phyloP scores from a whole-genome alignment of 2,113 vertebrate genomes.

The Natator depressus region DNA sequence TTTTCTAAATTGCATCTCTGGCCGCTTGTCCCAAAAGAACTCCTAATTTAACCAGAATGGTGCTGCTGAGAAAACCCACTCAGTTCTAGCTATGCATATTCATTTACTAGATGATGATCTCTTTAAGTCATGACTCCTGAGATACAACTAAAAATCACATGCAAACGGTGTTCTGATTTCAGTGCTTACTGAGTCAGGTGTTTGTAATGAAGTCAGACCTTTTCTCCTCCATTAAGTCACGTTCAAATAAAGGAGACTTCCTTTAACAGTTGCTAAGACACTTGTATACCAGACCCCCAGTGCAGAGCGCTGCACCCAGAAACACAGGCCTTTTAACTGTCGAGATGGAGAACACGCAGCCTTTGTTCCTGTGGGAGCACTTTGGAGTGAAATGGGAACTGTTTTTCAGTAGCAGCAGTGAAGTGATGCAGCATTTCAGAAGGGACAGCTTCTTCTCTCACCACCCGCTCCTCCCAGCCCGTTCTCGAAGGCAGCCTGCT shows the following conservation, averaged over 20 bases:
- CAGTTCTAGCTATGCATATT: background rate
- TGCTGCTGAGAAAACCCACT: background rate
- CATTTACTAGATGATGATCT: background rate
- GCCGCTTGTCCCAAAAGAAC: background rate
- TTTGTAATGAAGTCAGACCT: background rate
- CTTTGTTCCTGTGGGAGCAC: background rate
- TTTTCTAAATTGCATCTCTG: background rate
- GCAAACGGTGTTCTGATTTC: rapidly evolving
- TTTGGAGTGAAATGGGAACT: background rate
- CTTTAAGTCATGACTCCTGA: background rate
- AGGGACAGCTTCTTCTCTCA: constrained; percentile 18
- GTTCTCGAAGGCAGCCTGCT: background rate
- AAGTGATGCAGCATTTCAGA: background rate
- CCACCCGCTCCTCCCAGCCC: background rate
- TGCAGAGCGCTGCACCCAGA: background rate
- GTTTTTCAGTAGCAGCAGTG: background rate
- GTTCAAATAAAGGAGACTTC: background rate
- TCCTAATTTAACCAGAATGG: background rate
- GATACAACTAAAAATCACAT: background rate
- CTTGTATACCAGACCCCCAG: background rate
- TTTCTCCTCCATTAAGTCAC: background rate
- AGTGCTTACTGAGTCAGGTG: background rate
- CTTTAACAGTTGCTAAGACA: background rate
- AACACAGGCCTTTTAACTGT: background rate
- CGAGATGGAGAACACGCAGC: background rate